Percentiles rank a stretch among this genome's conserved stretches.
Conservation (phyloP, 2,113 vertebrate species). For the Triplophysa tibetana region DNA sequence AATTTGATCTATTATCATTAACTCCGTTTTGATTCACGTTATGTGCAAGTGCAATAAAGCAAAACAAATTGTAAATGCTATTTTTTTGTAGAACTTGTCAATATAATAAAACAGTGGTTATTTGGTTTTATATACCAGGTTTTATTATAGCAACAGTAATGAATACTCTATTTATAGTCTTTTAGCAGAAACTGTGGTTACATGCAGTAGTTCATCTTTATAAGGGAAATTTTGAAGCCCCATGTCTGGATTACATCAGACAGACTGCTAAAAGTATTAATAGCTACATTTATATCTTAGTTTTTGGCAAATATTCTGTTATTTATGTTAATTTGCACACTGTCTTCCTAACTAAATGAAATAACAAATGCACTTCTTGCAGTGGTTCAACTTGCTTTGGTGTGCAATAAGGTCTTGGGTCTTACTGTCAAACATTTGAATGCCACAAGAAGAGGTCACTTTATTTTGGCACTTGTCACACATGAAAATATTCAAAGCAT, state of each 20-base stretch:
- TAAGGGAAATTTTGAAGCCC: not conserved
- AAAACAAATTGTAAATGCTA: not conserved
- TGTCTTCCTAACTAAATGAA: not conserved
- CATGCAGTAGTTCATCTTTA: not conserved
- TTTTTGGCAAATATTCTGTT: not conserved
- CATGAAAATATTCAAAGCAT: constrained; percentile 49
- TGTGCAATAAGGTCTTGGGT: not conserved
- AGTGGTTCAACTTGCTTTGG: not conserved
- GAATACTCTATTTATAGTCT: too few species aligned
- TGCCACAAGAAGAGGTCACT: constrained; percentile 50
- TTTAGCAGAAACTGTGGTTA: not conserved
- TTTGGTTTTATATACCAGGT: too few species aligned
- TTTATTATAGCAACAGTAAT: too few species aligned
- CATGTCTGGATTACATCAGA: not conserved
- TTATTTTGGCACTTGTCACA: constrained; percentile 55
- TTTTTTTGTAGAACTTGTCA: not conserved
- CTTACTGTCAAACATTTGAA: not conserved
- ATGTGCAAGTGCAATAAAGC: not conserved
- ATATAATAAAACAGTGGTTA: too few species aligned
- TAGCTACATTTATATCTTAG: not conserved
- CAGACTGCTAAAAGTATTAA: not conserved
- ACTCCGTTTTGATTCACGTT: not conserved
- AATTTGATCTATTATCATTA: not conserved
- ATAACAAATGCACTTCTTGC: not conserved
- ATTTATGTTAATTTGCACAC: not conserved